A percentile compares a stretch with the other conserved stretches of the same genome.
Evolutionary conservation across 2,888 invertebrate species (phyloP).

Genomic region (Parelbella ahira): DNA sequence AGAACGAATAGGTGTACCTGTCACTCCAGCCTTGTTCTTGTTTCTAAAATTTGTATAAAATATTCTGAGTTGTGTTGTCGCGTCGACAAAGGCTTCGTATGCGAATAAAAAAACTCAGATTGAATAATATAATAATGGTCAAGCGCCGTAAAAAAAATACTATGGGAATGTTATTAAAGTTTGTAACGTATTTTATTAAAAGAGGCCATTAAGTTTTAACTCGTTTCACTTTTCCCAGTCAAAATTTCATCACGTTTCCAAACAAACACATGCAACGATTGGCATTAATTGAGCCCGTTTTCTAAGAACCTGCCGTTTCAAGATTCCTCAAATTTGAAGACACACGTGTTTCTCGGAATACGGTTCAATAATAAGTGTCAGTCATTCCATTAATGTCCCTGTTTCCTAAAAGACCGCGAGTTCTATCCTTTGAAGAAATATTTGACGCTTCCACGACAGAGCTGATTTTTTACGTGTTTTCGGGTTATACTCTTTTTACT

Average conservation of each 20-base stretch:
- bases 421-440: constrained; percentile 59
- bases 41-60: constrained; percentile 80
- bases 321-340: constrained; percentile 57
- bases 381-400: constrained; percentile 72
- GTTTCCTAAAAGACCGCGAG: constrained; percentile 67
- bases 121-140: constrained; percentile 22
- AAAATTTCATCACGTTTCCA: constrained; percentile 11
- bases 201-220: no score
- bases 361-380: constrained; percentile 64
- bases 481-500: constrained; percentile 34
- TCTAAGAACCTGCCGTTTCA: constrained; percentile 43
- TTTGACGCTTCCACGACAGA: constrained; percentile 61
- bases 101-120: constrained; percentile 32
- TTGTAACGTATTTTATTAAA: no score
- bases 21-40: constrained; percentile 74
- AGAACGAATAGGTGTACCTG: constrained; percentile 76
- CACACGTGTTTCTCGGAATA: constrained; percentile 58
- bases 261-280: constrained; percentile 31
- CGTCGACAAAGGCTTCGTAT: constrained; percentile 53
- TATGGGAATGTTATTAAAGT: no score
- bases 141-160: no score
- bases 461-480: constrained; percentile 54
- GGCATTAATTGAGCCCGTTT: constrained; percentile 38
- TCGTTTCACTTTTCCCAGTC: constrained; percentile 6
- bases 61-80: constrained; percentile 67